phyloP scores from a whole-genome alignment of 2,888 invertebrate genomes.

The Chaitophorus viminalis region DNA sequence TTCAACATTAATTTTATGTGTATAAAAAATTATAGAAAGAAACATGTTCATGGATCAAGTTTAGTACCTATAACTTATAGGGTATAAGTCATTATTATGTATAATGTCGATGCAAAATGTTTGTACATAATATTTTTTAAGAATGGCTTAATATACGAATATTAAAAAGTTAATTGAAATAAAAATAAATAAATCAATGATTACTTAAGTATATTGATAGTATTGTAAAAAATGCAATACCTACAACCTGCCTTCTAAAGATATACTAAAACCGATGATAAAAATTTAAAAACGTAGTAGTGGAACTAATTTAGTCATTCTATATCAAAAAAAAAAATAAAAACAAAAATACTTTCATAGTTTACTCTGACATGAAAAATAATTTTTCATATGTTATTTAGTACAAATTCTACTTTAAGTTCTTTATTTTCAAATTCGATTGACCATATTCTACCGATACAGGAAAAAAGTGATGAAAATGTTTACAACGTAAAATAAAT shows the following conservation, averaged over 20 bases:
- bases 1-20: not conserved
- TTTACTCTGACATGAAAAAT: not conserved
- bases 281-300: not conserved
- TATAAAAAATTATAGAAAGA: not conserved
- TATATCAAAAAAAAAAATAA: not conserved
- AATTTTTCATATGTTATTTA: too few relatives aligned
- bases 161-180: too few relatives aligned
- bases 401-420: not conserved
- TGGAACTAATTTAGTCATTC: not conserved
- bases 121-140: not conserved
- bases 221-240: too few relatives aligned
- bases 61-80: too few relatives aligned
- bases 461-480: not conserved
- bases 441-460: not conserved
- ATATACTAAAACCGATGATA: too few relatives aligned
- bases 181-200: too few relatives aligned
- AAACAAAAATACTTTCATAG: not conserved
- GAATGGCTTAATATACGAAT: not conserved
- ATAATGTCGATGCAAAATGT: not conserved
- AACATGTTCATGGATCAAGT: not conserved
- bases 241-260: too few relatives aligned
- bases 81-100: slow-evolving; percentile 10
- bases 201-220: too few relatives aligned
- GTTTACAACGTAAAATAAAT: not conserved
- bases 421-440: not conserved